A percentile compares a stretch with the other conserved stretches of the same genome.
Evolutionary conservation across 2,888 invertebrate genomes (phyloP).

Genomic region (Pammene fasciana): DNA sequence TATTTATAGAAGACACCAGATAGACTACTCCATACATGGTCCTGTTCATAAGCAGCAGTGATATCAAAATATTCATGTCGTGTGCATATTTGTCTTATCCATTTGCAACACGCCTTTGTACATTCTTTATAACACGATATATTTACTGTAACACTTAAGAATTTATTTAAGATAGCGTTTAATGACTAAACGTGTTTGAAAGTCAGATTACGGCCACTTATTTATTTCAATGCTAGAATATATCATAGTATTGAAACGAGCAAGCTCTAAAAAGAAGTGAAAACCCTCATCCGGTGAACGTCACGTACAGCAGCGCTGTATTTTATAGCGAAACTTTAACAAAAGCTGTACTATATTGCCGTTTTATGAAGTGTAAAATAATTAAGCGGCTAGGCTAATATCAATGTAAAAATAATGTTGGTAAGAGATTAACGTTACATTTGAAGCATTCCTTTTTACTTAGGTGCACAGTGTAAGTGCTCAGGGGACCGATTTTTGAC

Average conservation of each 20-base stretch:
- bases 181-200: too few species aligned
- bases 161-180: too few species aligned
- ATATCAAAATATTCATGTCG: conserved; percentile 26
- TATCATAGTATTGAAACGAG: background rate
- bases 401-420: background rate
- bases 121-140: background rate
- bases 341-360: background rate
- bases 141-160: background rate
- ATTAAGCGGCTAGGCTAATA: background rate
- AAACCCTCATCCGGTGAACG: background rate
- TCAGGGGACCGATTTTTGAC: too few species aligned
- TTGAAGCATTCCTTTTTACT: too few species aligned
- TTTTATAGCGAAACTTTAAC: background rate
- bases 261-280: conserved; percentile 2
- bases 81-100: conserved; percentile 19
- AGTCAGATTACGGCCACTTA: too few species aligned
- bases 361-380: background rate
- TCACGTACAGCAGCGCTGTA: conserved; percentile 10
- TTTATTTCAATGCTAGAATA: background rate
- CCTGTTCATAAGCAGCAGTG: conserved; percentile 1
- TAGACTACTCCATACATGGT: conserved; percentile 1
- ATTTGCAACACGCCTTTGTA: conserved; percentile 13
- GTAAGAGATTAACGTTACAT: too few species aligned
- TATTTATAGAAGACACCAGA: background rate
- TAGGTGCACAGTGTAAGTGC: too few species aligned